Conservation (phyloP, 2,797 vertebrate genomes). For the Lepilemur septentrionalis region DNA sequence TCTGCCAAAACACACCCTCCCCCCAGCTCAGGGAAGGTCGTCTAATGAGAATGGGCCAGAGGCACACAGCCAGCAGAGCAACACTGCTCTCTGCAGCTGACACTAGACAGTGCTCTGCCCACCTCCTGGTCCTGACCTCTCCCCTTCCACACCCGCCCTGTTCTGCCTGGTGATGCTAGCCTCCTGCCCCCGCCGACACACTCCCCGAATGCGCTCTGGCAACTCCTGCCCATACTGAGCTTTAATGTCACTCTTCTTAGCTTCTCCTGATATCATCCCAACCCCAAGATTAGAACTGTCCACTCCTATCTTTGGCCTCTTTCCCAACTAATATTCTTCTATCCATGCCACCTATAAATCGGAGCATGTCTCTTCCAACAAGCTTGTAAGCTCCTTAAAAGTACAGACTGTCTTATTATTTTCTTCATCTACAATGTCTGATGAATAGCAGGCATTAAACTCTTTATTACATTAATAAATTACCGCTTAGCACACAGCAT, state of each 20-base stretch:
- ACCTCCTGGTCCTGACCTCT: not conserved
- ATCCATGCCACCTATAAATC: not conserved
- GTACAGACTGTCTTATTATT: not conserved
- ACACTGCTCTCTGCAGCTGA: not conserved
- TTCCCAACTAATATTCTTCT: not conserved
- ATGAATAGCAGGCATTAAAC: not conserved
- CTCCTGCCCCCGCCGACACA: not conserved
- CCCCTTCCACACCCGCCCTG: not conserved
- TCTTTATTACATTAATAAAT: not conserved
- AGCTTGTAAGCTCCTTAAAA: not conserved
- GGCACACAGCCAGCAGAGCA: not conserved
- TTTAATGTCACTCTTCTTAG: not conserved
- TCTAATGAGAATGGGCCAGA: not conserved
- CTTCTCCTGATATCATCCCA: not conserved
- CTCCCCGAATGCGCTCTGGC: not conserved
- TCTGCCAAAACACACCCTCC: not conserved
- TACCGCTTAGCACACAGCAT: not conserved
- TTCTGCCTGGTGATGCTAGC: too few species aligned
- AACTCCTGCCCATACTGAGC: not conserved
- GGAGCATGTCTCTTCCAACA: not conserved
- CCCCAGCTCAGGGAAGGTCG: too few species aligned
- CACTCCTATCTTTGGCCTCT: not conserved
- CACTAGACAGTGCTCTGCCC: not conserved
- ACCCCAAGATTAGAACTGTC: not conserved
- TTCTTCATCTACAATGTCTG: not conserved